Evolutionary conservation across 2,113 vertebrate species (phyloP).

Genomic region (Arenaria interpres): DNA sequence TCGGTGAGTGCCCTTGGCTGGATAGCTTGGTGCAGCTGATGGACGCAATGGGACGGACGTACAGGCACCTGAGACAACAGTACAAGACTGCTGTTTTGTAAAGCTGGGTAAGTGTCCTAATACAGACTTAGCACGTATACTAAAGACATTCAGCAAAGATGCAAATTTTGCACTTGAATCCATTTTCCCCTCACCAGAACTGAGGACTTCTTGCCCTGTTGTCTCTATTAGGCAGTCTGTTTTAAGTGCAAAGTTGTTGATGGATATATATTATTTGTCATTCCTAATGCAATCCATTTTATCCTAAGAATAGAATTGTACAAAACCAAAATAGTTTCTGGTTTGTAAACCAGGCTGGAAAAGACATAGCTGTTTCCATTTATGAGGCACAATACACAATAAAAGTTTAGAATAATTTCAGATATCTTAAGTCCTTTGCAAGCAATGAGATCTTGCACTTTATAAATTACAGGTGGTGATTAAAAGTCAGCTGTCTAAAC

Average conservation of each 20-base stretch:
- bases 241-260: not conserved
- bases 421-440: not conserved
- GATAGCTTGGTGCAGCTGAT: slow-evolving; percentile 55
- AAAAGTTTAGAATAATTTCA: not conserved
- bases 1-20: slow-evolving; percentile 72
- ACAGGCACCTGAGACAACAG: slow-evolving; percentile 62
- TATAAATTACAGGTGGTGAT: not conserved
- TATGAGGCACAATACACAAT: not conserved
- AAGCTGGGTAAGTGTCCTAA: not conserved
- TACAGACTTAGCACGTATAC: not conserved
- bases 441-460: not conserved
- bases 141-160: not conserved
- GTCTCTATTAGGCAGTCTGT: not conserved
- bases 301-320: not conserved
- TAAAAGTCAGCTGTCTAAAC: not conserved
- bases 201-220: not conserved
- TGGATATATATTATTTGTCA: not conserved
- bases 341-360: not conserved
- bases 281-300: not conserved
- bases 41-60: slow-evolving; percentile 65
- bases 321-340: not conserved
- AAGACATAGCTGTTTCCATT: not conserved
- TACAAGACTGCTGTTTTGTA: not conserved
- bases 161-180: not conserved
- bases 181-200: not conserved